These are phyloP conservation scores for Chrysotoxum bicinctum DNA, from an alignment of 2,888 invertebrate species.

Conservation along the genomic window DNA sequence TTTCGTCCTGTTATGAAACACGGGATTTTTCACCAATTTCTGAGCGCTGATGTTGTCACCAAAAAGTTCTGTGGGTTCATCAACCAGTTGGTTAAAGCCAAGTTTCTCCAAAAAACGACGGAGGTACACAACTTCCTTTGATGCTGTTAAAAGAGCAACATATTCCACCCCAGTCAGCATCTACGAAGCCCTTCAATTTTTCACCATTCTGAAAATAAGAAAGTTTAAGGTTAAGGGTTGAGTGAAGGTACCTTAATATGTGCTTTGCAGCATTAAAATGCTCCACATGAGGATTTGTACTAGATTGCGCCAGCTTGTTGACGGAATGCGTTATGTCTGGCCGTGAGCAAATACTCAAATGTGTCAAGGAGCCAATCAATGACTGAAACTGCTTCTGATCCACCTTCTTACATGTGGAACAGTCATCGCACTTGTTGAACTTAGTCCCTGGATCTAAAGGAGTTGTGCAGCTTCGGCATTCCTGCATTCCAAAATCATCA, in stretches of 20 bases:
- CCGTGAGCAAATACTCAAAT: background rate
- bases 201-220: too few species aligned
- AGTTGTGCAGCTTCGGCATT: background rate
- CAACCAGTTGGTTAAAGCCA: too few species aligned
- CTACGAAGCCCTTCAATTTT: constrained; percentile 10
- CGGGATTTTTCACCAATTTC: too few species aligned
- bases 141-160: constrained; percentile 41
- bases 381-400: background rate
- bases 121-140: constrained; percentile 40
- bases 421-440: constrained; percentile 14
- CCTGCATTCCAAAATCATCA: constrained; percentile 11
- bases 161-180: constrained; percentile 49
- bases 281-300: too few species aligned
- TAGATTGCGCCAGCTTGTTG: constrained; percentile 18
- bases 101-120: too few species aligned
- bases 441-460: constrained; percentile 30
- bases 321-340: constrained; percentile 42
- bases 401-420: background rate
- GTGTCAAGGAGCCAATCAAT: background rate
- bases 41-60: too few species aligned
- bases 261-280: too few species aligned
- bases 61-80: too few species aligned
- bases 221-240: too few species aligned
- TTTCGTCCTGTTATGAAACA: too few species aligned
- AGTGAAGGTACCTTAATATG: too few species aligned